Conservation (phyloP, 2,113 vertebrate species). For the Ptyas mucosa region DNA sequence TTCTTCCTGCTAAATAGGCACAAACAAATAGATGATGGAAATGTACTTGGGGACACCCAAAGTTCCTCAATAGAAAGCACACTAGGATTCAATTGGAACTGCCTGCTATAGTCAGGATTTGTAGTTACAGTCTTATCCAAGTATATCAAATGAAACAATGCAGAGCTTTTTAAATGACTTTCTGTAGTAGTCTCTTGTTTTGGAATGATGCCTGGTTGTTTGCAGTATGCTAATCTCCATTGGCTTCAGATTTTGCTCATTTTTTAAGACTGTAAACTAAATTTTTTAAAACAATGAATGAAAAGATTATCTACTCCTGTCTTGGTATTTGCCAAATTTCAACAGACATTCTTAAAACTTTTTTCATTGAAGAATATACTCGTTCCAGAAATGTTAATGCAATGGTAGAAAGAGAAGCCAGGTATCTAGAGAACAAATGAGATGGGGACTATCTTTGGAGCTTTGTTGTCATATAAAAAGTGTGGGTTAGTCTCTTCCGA, state of each 20-base stretch:
- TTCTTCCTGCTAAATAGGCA: neutral
- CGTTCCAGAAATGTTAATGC: neutral
- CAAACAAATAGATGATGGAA: neutral
- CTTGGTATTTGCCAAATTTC: neutral
- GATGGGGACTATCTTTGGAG: neutral
- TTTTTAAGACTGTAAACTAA: neutral
- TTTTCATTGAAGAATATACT: neutral
- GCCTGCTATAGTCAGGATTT: neutral
- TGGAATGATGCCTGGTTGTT: neutral
- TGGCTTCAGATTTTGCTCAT: neutral
- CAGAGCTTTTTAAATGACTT: neutral
- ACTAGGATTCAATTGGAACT: neutral
- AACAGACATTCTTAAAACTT: neutral
- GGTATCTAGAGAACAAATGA: neutral
- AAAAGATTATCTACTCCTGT: neutral
- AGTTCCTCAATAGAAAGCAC: neutral
- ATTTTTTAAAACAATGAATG: neutral
- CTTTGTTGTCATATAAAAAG: neutral
- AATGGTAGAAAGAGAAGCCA: neutral
- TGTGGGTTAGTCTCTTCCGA: neutral
- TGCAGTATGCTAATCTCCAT: neutral
- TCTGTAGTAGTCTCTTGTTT: neutral
- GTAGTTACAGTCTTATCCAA: neutral
- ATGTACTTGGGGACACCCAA: neutral
- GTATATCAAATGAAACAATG: neutral